These are phyloP conservation scores for Agriotes lineatus DNA, from an alignment of 2,888 invertebrate genomes.

Conservation along the genomic window DNA sequence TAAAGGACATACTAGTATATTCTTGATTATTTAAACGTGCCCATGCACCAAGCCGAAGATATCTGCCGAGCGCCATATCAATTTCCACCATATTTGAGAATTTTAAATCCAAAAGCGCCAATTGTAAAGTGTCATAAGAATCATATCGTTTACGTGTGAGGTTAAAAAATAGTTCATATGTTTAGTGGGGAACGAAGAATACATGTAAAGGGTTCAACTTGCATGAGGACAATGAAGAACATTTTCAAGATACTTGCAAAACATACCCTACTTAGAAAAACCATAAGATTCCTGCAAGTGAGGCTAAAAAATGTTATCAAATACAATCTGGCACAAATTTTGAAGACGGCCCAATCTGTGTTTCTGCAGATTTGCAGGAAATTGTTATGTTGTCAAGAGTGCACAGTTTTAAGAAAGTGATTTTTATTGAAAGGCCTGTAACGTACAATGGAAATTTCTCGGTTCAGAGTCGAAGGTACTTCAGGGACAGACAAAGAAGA, in stretches of 20 bases:
- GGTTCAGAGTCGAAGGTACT: neutral
- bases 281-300: conserved; percentile 33
- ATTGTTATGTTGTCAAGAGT: conserved; percentile 22
- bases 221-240: conserved; percentile 38
- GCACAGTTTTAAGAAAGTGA: conserved; percentile 28
- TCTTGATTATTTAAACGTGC: conserved; percentile 12
- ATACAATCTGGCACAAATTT: neutral
- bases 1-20: too few relatives aligned
- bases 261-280: conserved; percentile 25
- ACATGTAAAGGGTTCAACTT: conserved; percentile 44
- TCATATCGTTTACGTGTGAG: conserved; percentile 37
- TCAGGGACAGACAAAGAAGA: conserved; percentile 1
- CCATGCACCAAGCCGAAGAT: conserved; percentile 31
- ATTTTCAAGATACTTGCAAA: conserved; percentile 34
- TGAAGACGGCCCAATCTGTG: conserved; percentile 29
- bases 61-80: conserved; percentile 29
- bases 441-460: conserved; percentile 23
- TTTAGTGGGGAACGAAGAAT: conserved; percentile 48
- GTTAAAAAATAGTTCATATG: conserved; percentile 45
- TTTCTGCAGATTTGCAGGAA: conserved; percentile 40
- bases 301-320: conserved; percentile 26
- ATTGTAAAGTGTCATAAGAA: conserved; percentile 42
- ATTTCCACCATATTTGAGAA: conserved; percentile 26
- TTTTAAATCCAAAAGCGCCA: conserved; percentile 36
- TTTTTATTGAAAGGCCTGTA: conserved; percentile 23